Conservation (phyloP, 2,797 vertebrate genomes). For the Tapera naevia region DNA sequence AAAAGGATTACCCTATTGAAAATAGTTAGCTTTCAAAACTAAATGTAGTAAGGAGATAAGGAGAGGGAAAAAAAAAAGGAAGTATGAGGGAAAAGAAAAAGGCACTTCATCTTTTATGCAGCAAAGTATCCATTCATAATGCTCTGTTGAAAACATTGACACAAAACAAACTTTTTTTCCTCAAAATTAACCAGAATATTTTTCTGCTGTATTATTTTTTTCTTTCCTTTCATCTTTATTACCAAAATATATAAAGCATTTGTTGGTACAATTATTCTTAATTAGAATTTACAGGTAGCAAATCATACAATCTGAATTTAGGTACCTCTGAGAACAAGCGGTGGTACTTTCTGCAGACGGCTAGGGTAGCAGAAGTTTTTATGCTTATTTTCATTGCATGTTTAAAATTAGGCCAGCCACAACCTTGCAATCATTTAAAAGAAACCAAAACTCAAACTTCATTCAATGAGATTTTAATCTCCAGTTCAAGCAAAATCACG, state of each 20-base stretch:
- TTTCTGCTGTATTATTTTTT: not conserved
- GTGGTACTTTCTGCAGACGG: accelerated
- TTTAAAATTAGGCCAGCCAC: not conserved
- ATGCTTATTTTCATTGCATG: not conserved
- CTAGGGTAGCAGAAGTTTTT: not conserved
- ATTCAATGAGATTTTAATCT: not conserved
- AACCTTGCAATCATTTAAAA: not conserved
- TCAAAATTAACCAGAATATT: not conserved
- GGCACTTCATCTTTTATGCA: not conserved
- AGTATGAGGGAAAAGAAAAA: not conserved
- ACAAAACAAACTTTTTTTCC: not conserved
- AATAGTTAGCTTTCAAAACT: not conserved
- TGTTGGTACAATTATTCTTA: not conserved
- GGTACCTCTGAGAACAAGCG: not conserved
- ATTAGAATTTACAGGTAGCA: not conserved
- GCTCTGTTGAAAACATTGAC: not conserved
- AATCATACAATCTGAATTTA: not conserved
- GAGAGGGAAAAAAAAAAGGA: not conserved
- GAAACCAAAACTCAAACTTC: not conserved
- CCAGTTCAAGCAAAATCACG: not conserved
- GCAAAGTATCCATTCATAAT: not conserved
- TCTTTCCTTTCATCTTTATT: not conserved
- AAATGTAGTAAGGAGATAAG: not conserved
- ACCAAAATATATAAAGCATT: not conserved
- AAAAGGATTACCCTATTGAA: not conserved